Evolutionary conservation across 2,888 invertebrate species (phyloP), one percentile per base, ranked within the genome.

Genomic region (Apamea anceps): DNA sequence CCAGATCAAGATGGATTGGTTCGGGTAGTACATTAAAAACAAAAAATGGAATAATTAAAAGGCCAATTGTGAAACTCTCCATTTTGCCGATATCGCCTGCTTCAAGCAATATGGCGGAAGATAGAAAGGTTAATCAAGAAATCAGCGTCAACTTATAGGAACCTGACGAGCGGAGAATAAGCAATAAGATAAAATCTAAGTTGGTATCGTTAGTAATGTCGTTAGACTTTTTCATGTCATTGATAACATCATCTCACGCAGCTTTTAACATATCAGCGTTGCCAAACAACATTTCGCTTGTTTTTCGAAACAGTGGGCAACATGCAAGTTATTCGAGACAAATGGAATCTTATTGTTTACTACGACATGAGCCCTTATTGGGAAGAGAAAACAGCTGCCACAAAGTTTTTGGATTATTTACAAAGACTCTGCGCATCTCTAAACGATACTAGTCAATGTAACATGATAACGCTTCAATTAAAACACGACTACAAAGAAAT

Each of bases 311-410:
- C 72, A 15, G 7, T 77, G 7, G 72, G 21, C 25, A 72, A 72
- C 42, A 66, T 72, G 66, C 63, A 72, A 45, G 28, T 72, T 32
- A 66, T 77, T 10, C 72, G 66, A 32, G 77, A 77, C 18, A 72
- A 77, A 32, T 77, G 77, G 77, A 66, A 42, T 28, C 25, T 77
- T 3, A 45, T 77, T 10, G 72, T 77, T 10, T 77, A 77, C n/a
- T 72, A 77, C n/a, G 72, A 77, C 4, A 72, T 72, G 77, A 10
- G 18, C 4, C 77, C 72, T 0, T 77, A 77, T 21, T 77, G 72
- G 72, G 77, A 72, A 45, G 77, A 72, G 25, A 76, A 48, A 63
- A n/a, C 25, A 48, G 18, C 62, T 12, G 10, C 51, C n/a, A 54
- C 21, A 21, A 54, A 54, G 21, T 54, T 21, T 54, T 54, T 54